Conservation (phyloP, 1,140 invertebrate species). For the Drosophila ambigua region DNA sequence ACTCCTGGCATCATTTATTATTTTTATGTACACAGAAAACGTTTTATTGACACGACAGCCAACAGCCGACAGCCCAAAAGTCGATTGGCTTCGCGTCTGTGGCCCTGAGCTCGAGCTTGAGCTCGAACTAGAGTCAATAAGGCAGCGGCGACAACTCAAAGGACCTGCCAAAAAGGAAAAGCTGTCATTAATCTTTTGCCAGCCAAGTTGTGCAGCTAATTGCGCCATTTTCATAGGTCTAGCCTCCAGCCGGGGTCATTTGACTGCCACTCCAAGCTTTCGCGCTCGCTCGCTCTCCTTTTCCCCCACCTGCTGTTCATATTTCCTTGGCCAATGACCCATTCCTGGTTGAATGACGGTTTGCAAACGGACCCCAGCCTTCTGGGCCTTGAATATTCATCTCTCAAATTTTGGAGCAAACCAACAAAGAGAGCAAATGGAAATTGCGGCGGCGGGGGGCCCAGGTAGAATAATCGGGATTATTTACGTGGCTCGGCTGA, state of each 20-base stretch:
- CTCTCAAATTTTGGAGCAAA: constrained; percentile 47
- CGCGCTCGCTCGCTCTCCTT: not conserved
- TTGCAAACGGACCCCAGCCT: constrained; percentile 48
- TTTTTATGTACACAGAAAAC: constrained; percentile 69
- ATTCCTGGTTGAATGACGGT: constrained; percentile 31
- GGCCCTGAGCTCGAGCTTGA: too few species aligned
- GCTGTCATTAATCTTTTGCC: constrained; percentile 71
- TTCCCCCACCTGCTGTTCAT: constrained; percentile 2
- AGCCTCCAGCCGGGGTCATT: constrained; percentile 52
- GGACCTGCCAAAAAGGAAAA: constrained; percentile 36
- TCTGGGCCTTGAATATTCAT: constrained; percentile 58
- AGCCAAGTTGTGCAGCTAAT: constrained; percentile 76
- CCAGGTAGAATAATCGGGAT: constrained; percentile 65
- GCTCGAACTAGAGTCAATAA: constrained; percentile 55
- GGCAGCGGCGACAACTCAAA: constrained; percentile 58
- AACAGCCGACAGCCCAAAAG: not conserved
- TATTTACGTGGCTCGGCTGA: constrained; percentile 66
- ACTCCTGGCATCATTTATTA: constrained; percentile 70
- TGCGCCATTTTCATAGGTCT: constrained; percentile 66
- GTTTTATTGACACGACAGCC: constrained; percentile 69
- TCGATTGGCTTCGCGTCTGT: constrained; percentile 36
- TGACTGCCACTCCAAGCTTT: not conserved
- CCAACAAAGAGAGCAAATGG: constrained; percentile 20
- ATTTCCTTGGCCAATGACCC: constrained; percentile 31
- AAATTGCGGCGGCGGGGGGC: not conserved